A percentile compares a stretch with the other conserved stretches of the same genome.
These are phyloP conservation scores for Meloidogyne floridensis DNA, from an alignment of 1,140 invertebrate species.

Conservation along the genomic window DNA sequence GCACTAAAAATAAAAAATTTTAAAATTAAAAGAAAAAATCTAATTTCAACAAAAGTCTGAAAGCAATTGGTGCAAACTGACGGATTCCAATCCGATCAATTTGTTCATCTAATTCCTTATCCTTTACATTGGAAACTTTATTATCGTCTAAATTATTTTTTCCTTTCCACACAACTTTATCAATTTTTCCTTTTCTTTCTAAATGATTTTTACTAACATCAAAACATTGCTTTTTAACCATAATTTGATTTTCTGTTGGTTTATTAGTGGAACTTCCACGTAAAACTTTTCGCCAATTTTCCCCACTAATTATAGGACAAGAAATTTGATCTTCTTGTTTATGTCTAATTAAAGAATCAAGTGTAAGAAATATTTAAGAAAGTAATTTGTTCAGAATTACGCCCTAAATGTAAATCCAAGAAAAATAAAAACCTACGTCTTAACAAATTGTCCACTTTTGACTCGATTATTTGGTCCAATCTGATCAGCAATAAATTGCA, in stretches of 20 bases:
- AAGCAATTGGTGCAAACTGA: conserved; percentile 17
- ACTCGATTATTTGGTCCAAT: conserved; percentile 39
- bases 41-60: conserved; percentile 23
- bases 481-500: conserved; percentile 49
- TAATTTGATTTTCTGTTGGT: not conserved
- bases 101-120: not conserved
- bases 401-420: too few species aligned
- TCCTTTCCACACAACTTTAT: not conserved
- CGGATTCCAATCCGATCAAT: conserved; percentile 7
- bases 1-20: conserved; percentile 40
- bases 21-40: not conserved
- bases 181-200: not conserved
- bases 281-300: conserved; percentile 15
- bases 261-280: not conserved
- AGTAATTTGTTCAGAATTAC: not conserved
- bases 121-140: not conserved
- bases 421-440: conserved; percentile 36
- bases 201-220: not conserved
- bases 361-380: not conserved
- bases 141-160: conserved; percentile 2
- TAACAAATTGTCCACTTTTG: conserved; percentile 42
- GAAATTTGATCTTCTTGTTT: not conserved
- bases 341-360: not conserved
- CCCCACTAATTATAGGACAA: not conserved
- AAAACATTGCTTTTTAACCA: not conserved